Evolutionary conservation across 2,797 vertebrate species (phyloP).

Genomic region (Ptychadena robeensis): DNA sequence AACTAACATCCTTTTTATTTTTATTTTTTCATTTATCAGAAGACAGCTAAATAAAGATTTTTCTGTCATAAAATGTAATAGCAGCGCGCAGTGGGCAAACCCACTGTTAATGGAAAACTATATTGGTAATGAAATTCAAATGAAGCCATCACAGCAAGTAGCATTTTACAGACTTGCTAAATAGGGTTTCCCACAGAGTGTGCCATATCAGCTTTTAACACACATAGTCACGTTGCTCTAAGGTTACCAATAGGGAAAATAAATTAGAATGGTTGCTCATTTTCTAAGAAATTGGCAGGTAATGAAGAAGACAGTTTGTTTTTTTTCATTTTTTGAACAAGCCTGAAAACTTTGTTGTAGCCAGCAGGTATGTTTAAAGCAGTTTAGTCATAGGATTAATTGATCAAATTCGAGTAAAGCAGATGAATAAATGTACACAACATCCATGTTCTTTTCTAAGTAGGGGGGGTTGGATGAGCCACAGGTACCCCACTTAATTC

Average conservation of each 20-base stretch:
- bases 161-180: slow-evolving; percentile 56
- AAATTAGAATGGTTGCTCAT: slow-evolving; percentile 55
- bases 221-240: slow-evolving; percentile 44
- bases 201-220: slow-evolving; percentile 60
- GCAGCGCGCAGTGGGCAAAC: slow-evolving; percentile 50
- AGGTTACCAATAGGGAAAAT: slow-evolving; percentile 50
- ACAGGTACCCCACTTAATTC: too few species aligned
- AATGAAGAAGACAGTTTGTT: slow-evolving; percentile 18
- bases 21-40: slow-evolving; percentile 42
- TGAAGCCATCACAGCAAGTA: slow-evolving; percentile 56
- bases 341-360: slow-evolving; percentile 21
- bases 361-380: slow-evolving; percentile 29
- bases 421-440: too few species aligned
- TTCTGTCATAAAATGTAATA: slow-evolving; percentile 52
- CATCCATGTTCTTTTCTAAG: too few species aligned
- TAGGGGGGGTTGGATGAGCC: too few species aligned
- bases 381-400: slow-evolving; percentile 6
- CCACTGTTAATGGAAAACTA: slow-evolving; percentile 58
- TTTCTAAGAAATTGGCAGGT: slow-evolving; percentile 48
- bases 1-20: slow-evolving; percentile 7
- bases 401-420: too few species aligned
- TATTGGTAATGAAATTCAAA: slow-evolving; percentile 61
- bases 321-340: slow-evolving; percentile 11
- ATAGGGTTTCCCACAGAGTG: slow-evolving; percentile 51
- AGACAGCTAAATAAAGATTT: slow-evolving; percentile 50